A percentile compares a stretch with the other conserved stretches of the same genome.
phyloP scores from a whole-genome alignment of 2,113 vertebrate genomes.

The Saimiri boliviensis region DNA sequence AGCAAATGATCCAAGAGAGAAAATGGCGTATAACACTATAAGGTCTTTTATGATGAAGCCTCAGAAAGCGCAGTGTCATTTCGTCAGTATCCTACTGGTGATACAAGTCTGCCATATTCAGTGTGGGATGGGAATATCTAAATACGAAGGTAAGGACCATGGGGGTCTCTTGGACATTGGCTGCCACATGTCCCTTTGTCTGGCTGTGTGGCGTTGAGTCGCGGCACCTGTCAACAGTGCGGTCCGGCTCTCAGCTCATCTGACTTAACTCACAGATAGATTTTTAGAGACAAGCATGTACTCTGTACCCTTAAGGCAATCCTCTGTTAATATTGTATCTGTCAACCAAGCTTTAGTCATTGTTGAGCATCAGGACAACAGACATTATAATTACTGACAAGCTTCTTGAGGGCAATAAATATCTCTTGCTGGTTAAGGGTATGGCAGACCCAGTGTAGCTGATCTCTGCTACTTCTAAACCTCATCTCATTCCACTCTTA shows the following conservation, averaged over 20 bases:
- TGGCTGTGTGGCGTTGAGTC: not conserved
- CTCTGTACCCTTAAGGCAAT: slow-evolving; percentile 11
- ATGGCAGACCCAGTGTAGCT: not conserved
- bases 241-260: not conserved
- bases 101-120: not conserved
- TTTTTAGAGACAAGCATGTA: slow-evolving; percentile 49
- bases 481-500: not conserved
- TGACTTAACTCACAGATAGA: slow-evolving; percentile 33
- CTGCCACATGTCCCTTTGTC: not conserved
- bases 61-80: not conserved
- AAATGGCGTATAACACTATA: not conserved
- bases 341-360: slow-evolving; percentile 29
- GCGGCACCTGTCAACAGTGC: not conserved
- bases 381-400: not conserved
- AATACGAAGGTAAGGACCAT: not conserved
- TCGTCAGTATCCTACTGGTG: not conserved
- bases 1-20: not conserved
- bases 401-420: not conserved
- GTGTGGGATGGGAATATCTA: not conserved
- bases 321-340: slow-evolving; percentile 55
- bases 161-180: not conserved
- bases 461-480: not conserved
- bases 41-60: not conserved
- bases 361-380: slow-evolving; percentile 20
- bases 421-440: not conserved